phyloP scores from a whole-genome alignment of 1,140 invertebrate genomes.

The Stegodyphus mimosarum region DNA sequence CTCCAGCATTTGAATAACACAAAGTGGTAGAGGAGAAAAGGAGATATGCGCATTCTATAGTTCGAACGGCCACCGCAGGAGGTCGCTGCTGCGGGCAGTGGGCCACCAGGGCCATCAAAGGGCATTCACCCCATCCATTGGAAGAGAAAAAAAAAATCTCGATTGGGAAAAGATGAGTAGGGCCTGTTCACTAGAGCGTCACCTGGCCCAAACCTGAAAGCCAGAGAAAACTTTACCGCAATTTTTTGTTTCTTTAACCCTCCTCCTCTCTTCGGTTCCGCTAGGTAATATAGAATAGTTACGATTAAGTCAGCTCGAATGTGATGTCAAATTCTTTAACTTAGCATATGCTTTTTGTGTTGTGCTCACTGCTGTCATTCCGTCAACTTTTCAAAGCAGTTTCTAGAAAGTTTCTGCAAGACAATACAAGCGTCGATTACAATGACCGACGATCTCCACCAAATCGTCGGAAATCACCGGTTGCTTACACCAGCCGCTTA shows the following conservation, averaged over 20 bases:
- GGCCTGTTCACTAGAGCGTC: constrained; percentile 47
- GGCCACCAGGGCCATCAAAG: constrained; percentile 46
- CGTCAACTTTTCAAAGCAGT: too few relatives aligned
- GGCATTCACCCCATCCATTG: constrained; percentile 44
- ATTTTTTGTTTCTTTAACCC: constrained; percentile 3
- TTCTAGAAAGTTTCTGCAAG: too few relatives aligned
- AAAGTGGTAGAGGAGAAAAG: background rate
- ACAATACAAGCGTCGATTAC: too few relatives aligned
- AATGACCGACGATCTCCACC: too few relatives aligned
- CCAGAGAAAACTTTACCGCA: background rate
- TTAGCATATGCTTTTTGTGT: too few relatives aligned
- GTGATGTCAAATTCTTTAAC: too few relatives aligned
- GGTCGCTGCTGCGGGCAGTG: constrained; percentile 56
- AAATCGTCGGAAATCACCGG: too few relatives aligned
- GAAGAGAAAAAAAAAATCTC: constrained; percentile 42
- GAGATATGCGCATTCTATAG: constrained; percentile 8
- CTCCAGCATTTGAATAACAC: background rate
- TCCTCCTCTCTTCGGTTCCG: background rate
- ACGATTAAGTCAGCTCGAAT: too few relatives aligned
- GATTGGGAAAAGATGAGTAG: constrained; percentile 46
- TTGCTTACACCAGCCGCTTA: too few relatives aligned
- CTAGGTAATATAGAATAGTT: too few relatives aligned
- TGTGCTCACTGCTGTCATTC: too few relatives aligned
- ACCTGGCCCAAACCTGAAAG: constrained; percentile 53
- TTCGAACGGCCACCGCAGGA: constrained; percentile 37